These are phyloP conservation scores for Lucilia cuprina DNA, from an alignment of 1,140 invertebrate genomes.

Conservation along the genomic window DNA sequence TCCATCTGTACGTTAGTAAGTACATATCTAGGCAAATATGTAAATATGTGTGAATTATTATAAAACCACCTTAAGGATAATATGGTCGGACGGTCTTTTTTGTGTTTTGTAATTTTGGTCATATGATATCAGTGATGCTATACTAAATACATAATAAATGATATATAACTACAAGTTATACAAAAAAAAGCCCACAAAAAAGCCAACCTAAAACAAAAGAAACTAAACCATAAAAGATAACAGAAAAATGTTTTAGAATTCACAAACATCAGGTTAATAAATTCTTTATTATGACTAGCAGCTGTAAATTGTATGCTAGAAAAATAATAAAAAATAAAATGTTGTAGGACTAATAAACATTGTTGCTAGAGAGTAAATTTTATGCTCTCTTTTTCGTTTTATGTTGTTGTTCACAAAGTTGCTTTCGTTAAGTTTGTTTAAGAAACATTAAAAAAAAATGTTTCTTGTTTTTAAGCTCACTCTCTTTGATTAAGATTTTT, in stretches of 20 bases:
- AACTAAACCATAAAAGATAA: slow-evolving; percentile 19
- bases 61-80: neutral
- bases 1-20: no score
- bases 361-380: neutral
- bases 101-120: neutral
- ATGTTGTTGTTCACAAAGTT: neutral
- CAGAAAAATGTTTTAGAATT: slow-evolving; percentile 4
- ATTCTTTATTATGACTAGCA: neutral
- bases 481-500: neutral
- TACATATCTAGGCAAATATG: neutral
- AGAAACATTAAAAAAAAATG: neutral
- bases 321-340: neutral
- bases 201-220: neutral
- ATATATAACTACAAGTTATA: neutral
- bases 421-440: neutral
- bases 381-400: neutral
- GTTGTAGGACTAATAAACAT: neutral
- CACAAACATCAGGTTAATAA: slow-evolving; percentile 17
- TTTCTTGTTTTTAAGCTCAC: neutral
- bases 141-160: slow-evolving; percentile 32
- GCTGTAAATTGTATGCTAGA: neutral
- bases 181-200: neutral
- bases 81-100: neutral
- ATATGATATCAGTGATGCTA: slow-evolving; percentile 29
- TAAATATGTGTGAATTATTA: slow-evolving; percentile 12